Base-by-base conservation (phyloP, 2,888 invertebrate genomes). In the Anaspis maculata region DNA sequence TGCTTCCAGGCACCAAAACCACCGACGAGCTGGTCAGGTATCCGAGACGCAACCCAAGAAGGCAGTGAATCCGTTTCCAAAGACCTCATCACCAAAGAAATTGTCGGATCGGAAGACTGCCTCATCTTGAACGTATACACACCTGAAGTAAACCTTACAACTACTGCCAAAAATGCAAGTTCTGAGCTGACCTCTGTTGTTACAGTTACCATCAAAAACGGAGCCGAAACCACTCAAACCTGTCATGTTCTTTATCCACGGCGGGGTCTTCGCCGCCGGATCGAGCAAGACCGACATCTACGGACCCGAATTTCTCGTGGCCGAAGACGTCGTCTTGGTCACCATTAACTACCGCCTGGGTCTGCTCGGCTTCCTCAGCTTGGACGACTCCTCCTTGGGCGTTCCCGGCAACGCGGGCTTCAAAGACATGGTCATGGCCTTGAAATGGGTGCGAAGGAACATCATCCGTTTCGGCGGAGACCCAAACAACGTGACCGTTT, bases 391-490 rank as follows among this genome's bases (percentile, higher is more conserved):
- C 3, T 51, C 61, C 2, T 48, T 69, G 6, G 59, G 62, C 32
- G 57, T 70, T 31, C 67, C 70, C 0, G 70, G 70, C 2, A 71
- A 71, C 51, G 67, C 69, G 0, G 70, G 67, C 2, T 51, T 70
- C 0, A 69, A 70, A 50, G 70, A 70, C 47, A 64, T 67, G 50
- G 56, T 68, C 1, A 42, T 69, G 48, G 69, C 68, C 1, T 42
- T 70, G 15, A 63, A 62, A 35, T 70, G 70, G 69, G 56, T 70
- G 0, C 64, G 68, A 39, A 48, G 52, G 1, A 70, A 70, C 41
- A 66, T 68, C 9, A 39, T 49, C 2, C 54, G 55, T 33, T 70
- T 70, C 44, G 64, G 67, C 16, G 70, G 70, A 2, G 64, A 70
- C 52, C 56, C 65, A 0, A 50, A 64, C 2, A 70, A 70, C 35